Conservation (phyloP, 1,140 invertebrate species). For the Hormaphis cornu region DNA sequence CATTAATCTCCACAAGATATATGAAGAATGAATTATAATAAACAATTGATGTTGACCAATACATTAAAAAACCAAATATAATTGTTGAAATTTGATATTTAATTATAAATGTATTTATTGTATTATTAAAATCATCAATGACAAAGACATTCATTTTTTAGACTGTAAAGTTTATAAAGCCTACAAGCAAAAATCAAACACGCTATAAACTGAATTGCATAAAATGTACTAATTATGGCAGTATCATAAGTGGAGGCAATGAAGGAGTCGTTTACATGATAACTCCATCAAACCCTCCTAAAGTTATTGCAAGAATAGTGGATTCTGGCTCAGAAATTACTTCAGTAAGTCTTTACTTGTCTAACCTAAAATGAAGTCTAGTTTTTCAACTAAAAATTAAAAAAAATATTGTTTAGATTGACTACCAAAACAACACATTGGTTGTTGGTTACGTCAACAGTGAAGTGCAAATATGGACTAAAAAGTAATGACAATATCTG, state of each 20-base stretch:
- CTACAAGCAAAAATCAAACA: background rate
- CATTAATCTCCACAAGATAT: no score
- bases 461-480: conserved; percentile 12
- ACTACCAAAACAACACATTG: conserved; percentile 20
- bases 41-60: no score
- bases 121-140: background rate
- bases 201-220: conserved; percentile 5
- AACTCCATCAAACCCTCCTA: conserved; percentile 4
- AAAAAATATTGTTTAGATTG: background rate
- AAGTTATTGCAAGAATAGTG: background rate
- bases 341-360: background rate
- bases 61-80: no score
- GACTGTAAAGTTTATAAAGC: background rate
- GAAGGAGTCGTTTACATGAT: conserved; percentile 14
- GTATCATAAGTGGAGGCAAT: conserved; percentile 13
- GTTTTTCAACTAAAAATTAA: background rate
- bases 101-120: background rate
- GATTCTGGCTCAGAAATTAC: conserved; percentile 17
- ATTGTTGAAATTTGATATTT: no score
- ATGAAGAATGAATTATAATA: no score
- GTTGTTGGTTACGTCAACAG: conserved; percentile 15
- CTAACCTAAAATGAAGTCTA: background rate
- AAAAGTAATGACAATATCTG: background rate
- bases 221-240: conserved; percentile 24
- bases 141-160: background rate